Base-by-base conservation (phyloP, 1,140 invertebrate genomes). In the Drosophila gunungcola region DNA sequence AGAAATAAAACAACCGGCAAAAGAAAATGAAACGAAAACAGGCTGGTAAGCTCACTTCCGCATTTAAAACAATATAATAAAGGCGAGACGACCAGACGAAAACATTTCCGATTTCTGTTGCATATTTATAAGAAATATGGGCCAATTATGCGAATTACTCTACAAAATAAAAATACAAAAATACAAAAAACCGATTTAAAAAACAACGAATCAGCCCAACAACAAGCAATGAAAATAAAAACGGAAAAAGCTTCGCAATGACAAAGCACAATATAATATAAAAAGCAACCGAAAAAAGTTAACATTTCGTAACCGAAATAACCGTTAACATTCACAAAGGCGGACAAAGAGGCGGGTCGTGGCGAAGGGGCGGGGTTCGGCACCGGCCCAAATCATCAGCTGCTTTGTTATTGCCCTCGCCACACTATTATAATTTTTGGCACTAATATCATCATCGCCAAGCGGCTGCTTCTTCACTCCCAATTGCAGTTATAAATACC, bases 401-500 rank as follows among this genome's bases (percentile, higher is more conserved):
- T 77, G 80, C 78, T 76, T 67, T 73, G 62, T 49, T 78, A 53
- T 27, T 80, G 57, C 63, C 52, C 53, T 12, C 54, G 56, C 56
- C 43, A 39, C 51, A 69, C 67, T 75, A 69, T 80, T 75, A 73
- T 80, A 72, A 75, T 74, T 86, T 86, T 88, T 88, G 84, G 83
- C 83, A 88, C 76, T 83, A 76, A 89, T 89, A 83, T 80, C 67
- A 63, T 73, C 73, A 55, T 72, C 57, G 38, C 55, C 55, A 41
- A 21, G 34, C 29, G 32, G 36, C 56, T 48, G 73, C 70, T 45
- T 72, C 72, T 65, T 76, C 73, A 51, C 62, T 57, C 54, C 62
- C 73, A 76, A 62, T 79, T 73, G 79, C 82, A 80, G 83, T 89
- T 89, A 89, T 79, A 89, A 88, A 89, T 88, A 88, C 84, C 84